phyloP scores from a whole-genome alignment of 2,888 invertebrate genomes.

The Cenopis cana region DNA sequence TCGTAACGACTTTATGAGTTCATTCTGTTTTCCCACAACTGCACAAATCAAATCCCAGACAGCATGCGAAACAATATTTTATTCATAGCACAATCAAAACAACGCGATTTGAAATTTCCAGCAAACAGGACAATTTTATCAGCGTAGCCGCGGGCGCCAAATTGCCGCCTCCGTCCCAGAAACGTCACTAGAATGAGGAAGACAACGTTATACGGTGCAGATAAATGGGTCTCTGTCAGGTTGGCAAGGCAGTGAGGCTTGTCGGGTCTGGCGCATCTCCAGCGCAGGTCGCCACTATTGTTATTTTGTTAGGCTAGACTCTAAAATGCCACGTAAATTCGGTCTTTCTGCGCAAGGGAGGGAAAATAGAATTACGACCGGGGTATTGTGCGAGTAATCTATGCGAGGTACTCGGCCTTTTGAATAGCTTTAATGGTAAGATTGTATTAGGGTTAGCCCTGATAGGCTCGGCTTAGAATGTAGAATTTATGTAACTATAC shows the following conservation, averaged over 20 bases:
- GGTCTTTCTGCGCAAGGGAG: background rate
- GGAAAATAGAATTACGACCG: constrained; percentile 24
- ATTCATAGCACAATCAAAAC: constrained; percentile 41
- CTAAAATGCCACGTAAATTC: constrained; percentile 10
- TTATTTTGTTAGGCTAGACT: constrained; percentile 39
- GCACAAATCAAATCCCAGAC: constrained; percentile 10
- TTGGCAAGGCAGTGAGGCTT: constrained; percentile 14
- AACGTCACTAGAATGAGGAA: constrained; percentile 39
- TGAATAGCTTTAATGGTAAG: background rate
- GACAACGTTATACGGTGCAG: constrained; percentile 35
- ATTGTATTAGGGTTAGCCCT: background rate
- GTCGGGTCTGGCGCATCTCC: constrained; percentile 25
- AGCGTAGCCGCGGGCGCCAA: constrained; percentile 26
- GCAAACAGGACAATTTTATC: constrained; percentile 41
- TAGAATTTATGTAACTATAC: too few relatives aligned
- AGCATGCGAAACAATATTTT: constrained; percentile 30
- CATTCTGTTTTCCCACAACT: background rate
- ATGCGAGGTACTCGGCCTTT: constrained; percentile 7
- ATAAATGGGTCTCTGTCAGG: constrained; percentile 20
- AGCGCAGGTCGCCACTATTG: constrained; percentile 49
- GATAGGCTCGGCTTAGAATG: background rate
- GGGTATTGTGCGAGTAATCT: constrained; percentile 29
- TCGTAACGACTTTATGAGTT: background rate
- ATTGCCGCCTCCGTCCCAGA: constrained; percentile 13
- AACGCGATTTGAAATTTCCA: constrained; percentile 25